Evolutionary conservation across 2,797 vertebrate species (phyloP).

Genomic region (Huso huso): DNA sequence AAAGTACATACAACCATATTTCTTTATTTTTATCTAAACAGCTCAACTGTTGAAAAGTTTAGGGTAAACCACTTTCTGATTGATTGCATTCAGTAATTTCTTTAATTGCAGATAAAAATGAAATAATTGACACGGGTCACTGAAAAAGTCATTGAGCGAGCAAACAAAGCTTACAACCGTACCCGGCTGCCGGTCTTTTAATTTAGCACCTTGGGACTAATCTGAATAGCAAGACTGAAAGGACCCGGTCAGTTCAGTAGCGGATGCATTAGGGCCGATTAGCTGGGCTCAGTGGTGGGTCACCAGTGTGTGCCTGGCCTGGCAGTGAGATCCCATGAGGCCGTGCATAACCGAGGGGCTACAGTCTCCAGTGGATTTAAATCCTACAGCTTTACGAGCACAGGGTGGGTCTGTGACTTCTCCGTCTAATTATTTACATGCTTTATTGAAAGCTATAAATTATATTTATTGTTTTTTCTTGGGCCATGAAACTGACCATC

Average conservation of each 20-base stretch:
- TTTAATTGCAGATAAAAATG: too few species aligned
- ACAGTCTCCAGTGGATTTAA: constrained; percentile 1
- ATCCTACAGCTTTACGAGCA: neutral
- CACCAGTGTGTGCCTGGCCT: neutral
- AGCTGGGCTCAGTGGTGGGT: neutral
- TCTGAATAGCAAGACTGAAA: constrained; percentile 1
- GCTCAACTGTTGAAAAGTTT: too few species aligned
- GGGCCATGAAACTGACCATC: neutral
- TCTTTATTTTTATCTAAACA: too few species aligned
- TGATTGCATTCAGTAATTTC: too few species aligned
- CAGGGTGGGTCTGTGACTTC: constrained; percentile 1
- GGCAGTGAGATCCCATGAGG: neutral
- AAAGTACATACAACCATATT: too few species aligned
- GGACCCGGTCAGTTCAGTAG: neutral
- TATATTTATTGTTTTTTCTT: neutral
- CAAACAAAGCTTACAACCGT: neutral
- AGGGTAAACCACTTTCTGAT: too few species aligned
- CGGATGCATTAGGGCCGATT: too few species aligned
- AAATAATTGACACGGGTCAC: neutral
- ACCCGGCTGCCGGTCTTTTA: neutral
- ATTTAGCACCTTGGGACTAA: neutral
- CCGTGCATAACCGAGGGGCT: neutral
- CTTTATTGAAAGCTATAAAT: constrained; percentile 3
- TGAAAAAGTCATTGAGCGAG: neutral
- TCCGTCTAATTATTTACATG: neutral